A percentile compares a stretch with the other conserved stretches of the same genome.
Evolutionary conservation across 2,888 invertebrate genomes (phyloP).

Genomic region (Thera obeliscata): DNA sequence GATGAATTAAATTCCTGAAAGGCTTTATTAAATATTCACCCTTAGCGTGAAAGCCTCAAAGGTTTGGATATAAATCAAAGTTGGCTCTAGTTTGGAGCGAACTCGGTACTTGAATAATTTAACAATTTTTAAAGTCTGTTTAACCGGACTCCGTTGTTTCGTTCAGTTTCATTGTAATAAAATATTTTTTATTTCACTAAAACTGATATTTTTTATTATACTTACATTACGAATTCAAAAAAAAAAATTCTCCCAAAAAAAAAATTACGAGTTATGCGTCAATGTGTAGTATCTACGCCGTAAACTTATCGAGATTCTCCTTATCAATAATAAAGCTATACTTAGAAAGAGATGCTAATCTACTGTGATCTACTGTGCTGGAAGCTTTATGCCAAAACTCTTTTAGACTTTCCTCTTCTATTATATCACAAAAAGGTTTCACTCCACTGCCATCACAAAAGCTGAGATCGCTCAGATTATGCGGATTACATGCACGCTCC

Average conservation of each 20-base stretch:
- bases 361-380: no score
- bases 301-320: no score
- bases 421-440: conserved; percentile 24
- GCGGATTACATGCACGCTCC: conserved; percentile 48
- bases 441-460: conserved; percentile 30
- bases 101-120: conserved; percentile 42
- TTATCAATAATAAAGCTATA: no score
- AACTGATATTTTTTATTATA: no score
- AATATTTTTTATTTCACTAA: not conserved
- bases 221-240: not conserved
- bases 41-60: conserved; percentile 46
- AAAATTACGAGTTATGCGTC: no score
- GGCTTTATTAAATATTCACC: conserved; percentile 57
- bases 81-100: conserved; percentile 41
- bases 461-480: conserved; percentile 49
- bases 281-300: no score
- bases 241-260: not conserved
- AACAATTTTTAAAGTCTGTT: conserved; percentile 38
- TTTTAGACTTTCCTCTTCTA: conserved; percentile 13
- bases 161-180: conserved; percentile 6
- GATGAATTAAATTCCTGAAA: conserved; percentile 52
- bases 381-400: conserved; percentile 6
- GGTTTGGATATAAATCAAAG: conserved; percentile 51
- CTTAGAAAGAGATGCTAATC: no score
- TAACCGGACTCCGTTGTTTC: conserved; percentile 35